phyloP scores from a whole-genome alignment of 2,797 vertebrate genomes.

The Ispidina lecontei region DNA sequence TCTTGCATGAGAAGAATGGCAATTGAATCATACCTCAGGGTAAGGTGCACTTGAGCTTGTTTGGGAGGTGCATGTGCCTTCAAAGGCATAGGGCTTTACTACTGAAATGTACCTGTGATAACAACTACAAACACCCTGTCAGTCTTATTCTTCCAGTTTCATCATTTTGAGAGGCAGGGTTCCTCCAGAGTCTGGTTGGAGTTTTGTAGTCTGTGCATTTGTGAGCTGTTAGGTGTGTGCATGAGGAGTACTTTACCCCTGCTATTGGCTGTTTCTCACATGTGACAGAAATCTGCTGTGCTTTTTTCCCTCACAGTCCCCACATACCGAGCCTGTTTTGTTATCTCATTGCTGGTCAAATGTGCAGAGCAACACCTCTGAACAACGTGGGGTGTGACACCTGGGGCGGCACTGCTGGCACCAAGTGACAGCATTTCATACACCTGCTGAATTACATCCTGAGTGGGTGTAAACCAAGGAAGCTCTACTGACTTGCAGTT shows the following conservation, averaged over 20 bases:
- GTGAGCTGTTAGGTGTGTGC: background rate
- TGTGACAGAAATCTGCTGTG: background rate
- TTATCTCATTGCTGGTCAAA: background rate
- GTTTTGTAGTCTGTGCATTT: background rate
- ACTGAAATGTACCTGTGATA: background rate
- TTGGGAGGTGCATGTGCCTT: background rate
- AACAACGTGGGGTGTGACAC: background rate
- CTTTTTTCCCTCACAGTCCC: background rate
- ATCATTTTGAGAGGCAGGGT: fast-evolving
- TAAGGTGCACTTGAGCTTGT: background rate
- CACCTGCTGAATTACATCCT: background rate
- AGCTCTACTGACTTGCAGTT: background rate
- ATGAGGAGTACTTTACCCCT: background rate
- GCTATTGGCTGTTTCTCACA: background rate
- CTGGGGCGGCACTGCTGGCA: background rate
- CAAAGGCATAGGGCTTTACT: background rate
- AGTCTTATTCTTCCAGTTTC: background rate
- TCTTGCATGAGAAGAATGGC: background rate
- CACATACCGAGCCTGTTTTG: background rate
- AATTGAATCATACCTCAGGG: background rate
- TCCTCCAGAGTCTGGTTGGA: background rate
- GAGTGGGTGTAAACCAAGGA: background rate
- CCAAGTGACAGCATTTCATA: background rate
- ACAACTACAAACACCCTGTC: fast-evolving
- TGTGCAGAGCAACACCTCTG: background rate